phyloP scores from a whole-genome alignment of 2,113 vertebrate species.

The Mandrillus leucophaeus region DNA sequence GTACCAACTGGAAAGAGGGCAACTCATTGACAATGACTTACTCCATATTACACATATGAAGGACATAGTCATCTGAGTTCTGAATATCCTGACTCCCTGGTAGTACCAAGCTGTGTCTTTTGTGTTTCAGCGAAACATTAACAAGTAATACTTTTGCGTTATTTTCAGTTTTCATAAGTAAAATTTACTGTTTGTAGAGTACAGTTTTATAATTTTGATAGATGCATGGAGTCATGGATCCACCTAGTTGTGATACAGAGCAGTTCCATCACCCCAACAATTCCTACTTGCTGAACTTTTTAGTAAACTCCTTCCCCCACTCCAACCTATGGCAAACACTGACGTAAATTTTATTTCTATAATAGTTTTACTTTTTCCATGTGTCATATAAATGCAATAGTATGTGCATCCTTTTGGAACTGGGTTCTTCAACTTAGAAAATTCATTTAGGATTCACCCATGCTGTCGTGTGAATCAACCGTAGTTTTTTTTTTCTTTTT shows the following conservation, averaged over 20 bases:
- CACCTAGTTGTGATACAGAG: not conserved
- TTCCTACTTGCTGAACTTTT: not conserved
- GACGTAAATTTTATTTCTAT: not conserved
- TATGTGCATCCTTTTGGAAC: not conserved
- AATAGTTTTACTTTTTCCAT: not conserved
- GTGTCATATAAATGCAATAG: not conserved
- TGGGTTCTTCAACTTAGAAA: not conserved
- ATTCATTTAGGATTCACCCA: not conserved
- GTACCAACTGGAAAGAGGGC: not conserved
- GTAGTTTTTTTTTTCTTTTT: not conserved
- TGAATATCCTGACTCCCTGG: not conserved
- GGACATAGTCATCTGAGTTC: not conserved
- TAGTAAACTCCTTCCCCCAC: not conserved
- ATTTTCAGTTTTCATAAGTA: not conserved
- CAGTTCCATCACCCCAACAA: not conserved
- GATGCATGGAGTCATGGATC: not conserved
- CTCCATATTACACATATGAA: not conserved
- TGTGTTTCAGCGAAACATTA: not conserved
- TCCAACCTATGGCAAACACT: not conserved
- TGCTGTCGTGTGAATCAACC: not conserved
- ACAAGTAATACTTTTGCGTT: not conserved
- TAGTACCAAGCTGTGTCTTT: not conserved
- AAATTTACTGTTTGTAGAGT: not conserved
- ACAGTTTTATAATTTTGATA: not conserved
- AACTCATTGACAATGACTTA: not conserved